These are phyloP conservation scores for Bos indicus DNA, from an alignment of 2,113 vertebrate genomes.

Conservation along the genomic window DNA sequence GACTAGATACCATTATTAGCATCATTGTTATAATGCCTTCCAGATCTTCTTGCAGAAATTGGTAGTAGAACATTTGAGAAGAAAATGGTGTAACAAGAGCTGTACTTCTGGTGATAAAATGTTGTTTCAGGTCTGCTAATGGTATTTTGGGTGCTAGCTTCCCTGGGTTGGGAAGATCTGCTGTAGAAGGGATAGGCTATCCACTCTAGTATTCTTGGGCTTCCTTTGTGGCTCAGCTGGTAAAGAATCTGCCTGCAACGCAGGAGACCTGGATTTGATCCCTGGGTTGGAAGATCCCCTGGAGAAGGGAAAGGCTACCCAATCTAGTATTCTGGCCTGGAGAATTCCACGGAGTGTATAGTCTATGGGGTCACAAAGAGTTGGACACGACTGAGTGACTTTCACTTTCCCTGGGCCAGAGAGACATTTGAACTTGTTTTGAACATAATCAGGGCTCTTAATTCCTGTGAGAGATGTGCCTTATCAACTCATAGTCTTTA, in stretches of 20 bases:
- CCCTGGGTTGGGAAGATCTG: neutral
- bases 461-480: neutral
- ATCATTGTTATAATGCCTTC: neutral
- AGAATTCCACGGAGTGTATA: neutral
- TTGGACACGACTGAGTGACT: neutral
- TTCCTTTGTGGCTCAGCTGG: neutral
- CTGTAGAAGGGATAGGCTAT: neutral
- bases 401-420: neutral
- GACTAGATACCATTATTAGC: neutral
- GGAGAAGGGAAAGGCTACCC: neutral
- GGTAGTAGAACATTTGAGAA: neutral
- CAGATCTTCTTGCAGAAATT: neutral
- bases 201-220: neutral
- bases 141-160: neutral
- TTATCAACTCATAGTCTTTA: neutral
- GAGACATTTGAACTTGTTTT: neutral
- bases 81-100: neutral
- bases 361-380: neutral
- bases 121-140: neutral
- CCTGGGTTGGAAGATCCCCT: neutral
- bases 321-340: neutral
- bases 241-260: neutral
- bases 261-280: neutral
- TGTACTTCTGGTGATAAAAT: neutral
- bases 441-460: neutral